Base-by-base conservation (phyloP, 2,888 invertebrate species). In the Sisyra nigra region DNA sequence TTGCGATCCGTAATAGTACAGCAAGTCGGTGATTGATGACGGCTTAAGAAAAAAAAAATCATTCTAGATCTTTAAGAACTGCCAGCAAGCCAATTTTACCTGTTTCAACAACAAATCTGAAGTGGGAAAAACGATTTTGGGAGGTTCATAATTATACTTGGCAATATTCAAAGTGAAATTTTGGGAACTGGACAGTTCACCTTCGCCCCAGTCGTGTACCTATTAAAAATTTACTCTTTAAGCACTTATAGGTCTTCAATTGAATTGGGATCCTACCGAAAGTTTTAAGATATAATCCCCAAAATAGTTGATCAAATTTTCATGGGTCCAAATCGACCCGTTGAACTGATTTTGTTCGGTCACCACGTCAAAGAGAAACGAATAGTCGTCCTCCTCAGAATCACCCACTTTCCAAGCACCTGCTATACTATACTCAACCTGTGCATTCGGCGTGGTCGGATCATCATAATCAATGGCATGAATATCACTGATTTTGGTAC, bases 101-200 rank as follows among this genome's bases (percentile, higher is more conserved):
- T 38, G 17, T 24, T 6, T 9, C 13, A 38, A 19, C 11, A 13
- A 17, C 13, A 38, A 38, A 19, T 38, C n/a, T 40, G 14, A 6
- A 5, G 0, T 37, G 5, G 77, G 77, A 52, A 66, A 72, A 19
- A 61, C 55, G 48, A 78, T 73, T 37, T 52, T 54, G 0, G 78
- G 78, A 2, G 54, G 51, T 48, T 72, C 58, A 57, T 68, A 78
- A 59, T 78, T 79, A 57, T 61, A 72, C 1, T 74, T 74, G 3
- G 52, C 44, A 11, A 61, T 49, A 0, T 55, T 57, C 18, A 79
- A 56, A 45, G 56, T 54, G 40, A 74, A 51, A 40, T 61, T 52
- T 58, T 47, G 64, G 60, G 24, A 58, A 19, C 19, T 54, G 0
- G 51, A 50, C 49, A 58, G 55, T 18, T 54, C 63, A 11, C 66